These are phyloP conservation scores for Oscheius sp. DNA, from an alignment of 2,888 invertebrate species.

Conservation along the genomic window DNA sequence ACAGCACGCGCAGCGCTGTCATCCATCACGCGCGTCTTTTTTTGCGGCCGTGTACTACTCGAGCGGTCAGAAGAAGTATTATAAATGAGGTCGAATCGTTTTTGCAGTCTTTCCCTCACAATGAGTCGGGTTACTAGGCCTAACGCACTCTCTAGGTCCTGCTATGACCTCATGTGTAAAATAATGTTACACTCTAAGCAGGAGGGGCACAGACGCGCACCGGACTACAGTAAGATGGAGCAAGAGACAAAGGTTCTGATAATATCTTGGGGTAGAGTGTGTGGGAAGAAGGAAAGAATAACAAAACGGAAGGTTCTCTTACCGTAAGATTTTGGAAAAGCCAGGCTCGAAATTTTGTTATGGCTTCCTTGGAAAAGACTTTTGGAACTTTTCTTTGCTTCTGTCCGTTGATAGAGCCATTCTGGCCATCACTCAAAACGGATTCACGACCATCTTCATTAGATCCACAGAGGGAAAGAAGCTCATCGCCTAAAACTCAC, in stretches of 20 bases:
- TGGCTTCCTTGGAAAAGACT: conserved; percentile 70
- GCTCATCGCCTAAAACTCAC: conserved; percentile 57
- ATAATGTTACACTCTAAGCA: conserved; percentile 41
- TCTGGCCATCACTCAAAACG: conserved; percentile 55
- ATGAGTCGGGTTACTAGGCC: too few relatives aligned
- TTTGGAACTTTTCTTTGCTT: conserved; percentile 66
- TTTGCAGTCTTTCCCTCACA: conserved; percentile 13
- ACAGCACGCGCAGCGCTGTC: conserved; percentile 24
- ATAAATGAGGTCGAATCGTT: conserved; percentile 22
- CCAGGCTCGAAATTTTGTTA: conserved; percentile 70
- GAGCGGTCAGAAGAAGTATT: conserved; percentile 26
- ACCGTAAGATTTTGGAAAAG: conserved; percentile 69
- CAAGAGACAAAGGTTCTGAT: conserved; percentile 3
- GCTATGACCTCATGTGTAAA: conserved; percentile 36
- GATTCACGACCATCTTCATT: conserved; percentile 67
- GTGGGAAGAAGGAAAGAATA: background rate
- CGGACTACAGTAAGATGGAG: conserved; percentile 24
- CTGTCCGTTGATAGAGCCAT: conserved; percentile 41
- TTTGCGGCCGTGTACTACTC: conserved; percentile 25
- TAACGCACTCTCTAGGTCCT: conserved; percentile 1
- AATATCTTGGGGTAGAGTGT: background rate
- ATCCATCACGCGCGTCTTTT: conserved; percentile 28
- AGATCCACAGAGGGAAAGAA: conserved; percentile 59
- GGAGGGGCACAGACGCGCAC: conserved; percentile 28
- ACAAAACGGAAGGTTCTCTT: conserved; percentile 29